Evolutionary conservation across 1,140 invertebrate species (phyloP), one percentile per base, ranked within the genome.

Genomic region (Brachionus calyciflorus): DNA sequence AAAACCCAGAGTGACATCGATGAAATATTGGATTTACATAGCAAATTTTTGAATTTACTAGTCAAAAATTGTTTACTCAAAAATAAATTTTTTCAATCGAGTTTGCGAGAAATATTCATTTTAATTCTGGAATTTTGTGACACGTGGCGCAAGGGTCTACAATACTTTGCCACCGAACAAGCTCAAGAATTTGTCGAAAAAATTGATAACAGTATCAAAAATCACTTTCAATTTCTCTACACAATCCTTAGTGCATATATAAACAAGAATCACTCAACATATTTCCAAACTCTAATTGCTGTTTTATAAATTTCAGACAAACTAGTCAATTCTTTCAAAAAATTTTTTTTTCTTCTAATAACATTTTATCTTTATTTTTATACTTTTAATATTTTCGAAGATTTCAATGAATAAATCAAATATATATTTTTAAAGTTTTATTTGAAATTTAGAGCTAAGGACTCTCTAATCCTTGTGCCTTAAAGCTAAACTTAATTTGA

Each of bases 81-180:
- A 33, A 73, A 73, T 46, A 73, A 73, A 41, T 55, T 41, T 37
- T 73, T 73, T 73, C 69, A 73, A 51, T 33, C 51, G 37, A 73
- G 69, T 53, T 28, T 73, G 17, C 19, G 41, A 28, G 37, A 73
- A 51, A 2, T 73, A n/a, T 73, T 73, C 14, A 33, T 9, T 10
- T 7, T 73, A 21, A 51, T 49, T 5, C 21, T 73, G 28, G 69
- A 73, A 21, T 73, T 73, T 73, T 73, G 69, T 41, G 69, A 73
- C 17, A 49, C 30, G n/a, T 73, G 69, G 69, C 69, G 69, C 9
- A 49, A 55, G 51, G 51, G 69, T 51, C 19, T 73, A 10, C 1
- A 30, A 1, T 51, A 26, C 24, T 73, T 73, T 55, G 12, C 9
- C 24, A 41, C 6, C 12, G 51, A 51, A 12, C 69, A 51, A 33